Evolutionary conservation across 2,797 vertebrate genomes (phyloP).

Genomic region (Gymnopithys bicolor): DNA sequence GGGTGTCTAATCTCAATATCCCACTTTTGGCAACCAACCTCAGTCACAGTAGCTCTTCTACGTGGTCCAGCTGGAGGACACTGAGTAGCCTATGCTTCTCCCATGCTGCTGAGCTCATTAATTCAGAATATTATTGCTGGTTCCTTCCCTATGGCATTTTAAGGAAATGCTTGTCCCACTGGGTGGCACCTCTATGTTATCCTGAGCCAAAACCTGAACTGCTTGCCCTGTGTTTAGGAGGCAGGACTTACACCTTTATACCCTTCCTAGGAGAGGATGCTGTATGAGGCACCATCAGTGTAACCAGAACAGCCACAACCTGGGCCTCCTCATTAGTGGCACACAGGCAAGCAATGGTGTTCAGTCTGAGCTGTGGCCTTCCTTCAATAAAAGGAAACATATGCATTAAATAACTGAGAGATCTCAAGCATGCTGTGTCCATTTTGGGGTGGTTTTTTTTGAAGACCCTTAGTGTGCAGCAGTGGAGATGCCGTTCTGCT

Average conservation of each 20-base stretch:
- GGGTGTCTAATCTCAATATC: background rate
- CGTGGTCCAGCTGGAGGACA: background rate
- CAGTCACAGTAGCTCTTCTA: background rate
- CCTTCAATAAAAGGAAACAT: background rate
- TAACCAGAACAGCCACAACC: background rate
- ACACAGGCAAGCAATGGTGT: background rate
- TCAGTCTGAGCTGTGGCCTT: background rate
- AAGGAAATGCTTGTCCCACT: background rate
- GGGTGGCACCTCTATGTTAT: background rate
- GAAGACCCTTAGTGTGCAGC: background rate
- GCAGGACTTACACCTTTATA: fast-evolving
- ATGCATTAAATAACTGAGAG: fast-evolving
- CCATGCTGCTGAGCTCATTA: background rate
- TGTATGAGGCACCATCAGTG: fast-evolving
- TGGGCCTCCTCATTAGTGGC: background rate
- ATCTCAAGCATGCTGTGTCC: background rate
- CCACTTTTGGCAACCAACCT: background rate
- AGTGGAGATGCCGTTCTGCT: background rate
- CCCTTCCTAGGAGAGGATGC: background rate
- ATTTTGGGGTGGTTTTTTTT: background rate
- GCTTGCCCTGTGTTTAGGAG: background rate
- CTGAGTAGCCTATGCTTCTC: background rate
- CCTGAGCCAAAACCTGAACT: background rate
- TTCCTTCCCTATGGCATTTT: background rate
- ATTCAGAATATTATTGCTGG: background rate